Evolutionary conservation across 1,140 invertebrate genomes (phyloP).

Genomic region (Phthorimaea operculella): DNA sequence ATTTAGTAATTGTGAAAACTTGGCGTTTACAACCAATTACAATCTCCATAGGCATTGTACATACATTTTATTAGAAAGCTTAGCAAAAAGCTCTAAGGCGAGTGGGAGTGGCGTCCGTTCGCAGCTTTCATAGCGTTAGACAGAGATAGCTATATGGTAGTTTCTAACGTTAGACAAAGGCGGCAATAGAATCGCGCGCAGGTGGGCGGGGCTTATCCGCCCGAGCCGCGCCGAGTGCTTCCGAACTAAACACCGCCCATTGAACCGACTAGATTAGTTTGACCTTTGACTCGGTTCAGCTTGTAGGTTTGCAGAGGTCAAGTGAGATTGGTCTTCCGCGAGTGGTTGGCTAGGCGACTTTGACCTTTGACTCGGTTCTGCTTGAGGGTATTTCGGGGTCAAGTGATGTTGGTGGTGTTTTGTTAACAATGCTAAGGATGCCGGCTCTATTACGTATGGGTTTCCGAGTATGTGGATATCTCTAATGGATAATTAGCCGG

Average conservation of each 20-base stretch:
- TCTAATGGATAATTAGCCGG: conserved; percentile 24
- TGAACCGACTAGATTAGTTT: conserved; percentile 20
- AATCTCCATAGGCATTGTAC: conserved; percentile 10
- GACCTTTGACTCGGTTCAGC: conserved; percentile 19
- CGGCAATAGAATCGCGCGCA: conserved; percentile 25
- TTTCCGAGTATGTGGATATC: conserved; percentile 22
- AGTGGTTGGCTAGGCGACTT: not conserved
- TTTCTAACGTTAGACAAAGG: conserved; percentile 25
- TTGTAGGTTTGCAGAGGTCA: no score
- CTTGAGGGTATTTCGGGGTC: conserved; percentile 15
- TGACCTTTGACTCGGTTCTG: not conserved
- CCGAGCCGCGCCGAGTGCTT: conserved; percentile 38
- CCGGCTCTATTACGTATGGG: no score
- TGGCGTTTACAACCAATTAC: not conserved
- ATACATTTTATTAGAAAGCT: conserved; percentile 46
- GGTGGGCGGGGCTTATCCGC: conserved; percentile 37
- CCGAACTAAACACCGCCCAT: conserved; percentile 52
- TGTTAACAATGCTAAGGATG: conserved; percentile 17
- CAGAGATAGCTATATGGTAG: conserved; percentile 31
- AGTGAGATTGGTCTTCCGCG: not conserved
- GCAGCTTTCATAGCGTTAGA: conserved; percentile 9
- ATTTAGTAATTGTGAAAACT: no score
- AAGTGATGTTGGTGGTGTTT: conserved; percentile 2
- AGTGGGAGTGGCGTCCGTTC: conserved; percentile 44
- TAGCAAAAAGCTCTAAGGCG: conserved; percentile 54